A percentile compares a stretch with the other conserved stretches of the same genome.
phyloP scores from a whole-genome alignment of 2,888 invertebrate species.

The Lingula anatina region DNA sequence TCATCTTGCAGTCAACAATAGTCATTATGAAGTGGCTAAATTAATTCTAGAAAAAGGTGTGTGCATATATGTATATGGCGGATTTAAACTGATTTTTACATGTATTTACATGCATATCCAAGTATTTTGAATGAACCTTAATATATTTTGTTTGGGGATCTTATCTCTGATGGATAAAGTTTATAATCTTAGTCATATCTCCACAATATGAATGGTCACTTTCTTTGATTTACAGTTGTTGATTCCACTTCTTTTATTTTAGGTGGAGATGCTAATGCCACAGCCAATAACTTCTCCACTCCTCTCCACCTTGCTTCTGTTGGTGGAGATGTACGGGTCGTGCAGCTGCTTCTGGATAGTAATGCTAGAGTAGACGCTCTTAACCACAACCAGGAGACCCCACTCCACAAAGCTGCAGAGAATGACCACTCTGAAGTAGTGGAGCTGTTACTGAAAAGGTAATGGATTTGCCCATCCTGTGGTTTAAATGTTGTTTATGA shows the following conservation, averaged over 20 bases:
- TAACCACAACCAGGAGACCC: conserved; percentile 51
- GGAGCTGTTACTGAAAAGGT: conserved; percentile 46
- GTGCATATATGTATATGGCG: conserved; percentile 2
- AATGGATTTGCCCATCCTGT: too few species aligned
- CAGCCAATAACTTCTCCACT: conserved; percentile 70
- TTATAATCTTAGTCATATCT: too few species aligned
- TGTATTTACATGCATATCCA: too few species aligned
- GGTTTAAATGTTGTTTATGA: too few species aligned
- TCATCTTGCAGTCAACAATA: conserved; percentile 83
- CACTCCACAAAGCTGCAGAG: conserved; percentile 52
- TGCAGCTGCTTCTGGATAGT: conserved; percentile 42
- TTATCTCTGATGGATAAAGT: too few species aligned
- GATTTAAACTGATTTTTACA: too few species aligned
- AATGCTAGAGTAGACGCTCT: conserved; percentile 51
- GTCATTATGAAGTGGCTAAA: conserved; percentile 70
- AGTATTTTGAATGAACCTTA: too few species aligned
- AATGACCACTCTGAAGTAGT: conserved; percentile 48
- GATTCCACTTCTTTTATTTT: too few species aligned
- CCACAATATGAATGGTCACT: too few species aligned
- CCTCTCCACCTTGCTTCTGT: conserved; percentile 72
- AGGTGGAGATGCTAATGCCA: conserved; percentile 69
- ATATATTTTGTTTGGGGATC: too few species aligned
- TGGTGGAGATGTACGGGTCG: conserved; percentile 42
- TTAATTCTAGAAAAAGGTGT: conserved; percentile 41
- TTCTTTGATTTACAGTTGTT: too few species aligned